Percentiles rank a stretch among this genome's conserved stretches.
Evolutionary conservation across 2,113 vertebrate genomes (phyloP).

Genomic region (Patagioenas fasciata): DNA sequence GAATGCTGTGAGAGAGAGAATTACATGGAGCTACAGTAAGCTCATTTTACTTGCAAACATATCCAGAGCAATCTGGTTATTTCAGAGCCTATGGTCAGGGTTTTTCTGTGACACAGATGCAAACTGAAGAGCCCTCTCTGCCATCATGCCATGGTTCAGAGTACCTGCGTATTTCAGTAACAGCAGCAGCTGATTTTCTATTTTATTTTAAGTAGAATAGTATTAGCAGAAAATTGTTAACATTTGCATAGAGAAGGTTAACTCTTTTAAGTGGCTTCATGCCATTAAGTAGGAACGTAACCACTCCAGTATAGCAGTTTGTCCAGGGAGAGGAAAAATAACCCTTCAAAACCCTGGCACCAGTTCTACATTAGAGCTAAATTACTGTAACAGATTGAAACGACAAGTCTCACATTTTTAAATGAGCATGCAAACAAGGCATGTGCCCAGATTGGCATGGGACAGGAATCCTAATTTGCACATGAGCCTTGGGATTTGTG

Average conservation of each 20-base stretch:
- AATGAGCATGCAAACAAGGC: slow-evolving; percentile 1
- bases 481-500: background rate
- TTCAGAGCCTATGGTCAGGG: background rate
- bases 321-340: slow-evolving; percentile 32
- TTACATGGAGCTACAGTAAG: background rate
- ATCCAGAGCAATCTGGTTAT: background rate
- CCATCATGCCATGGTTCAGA: background rate
- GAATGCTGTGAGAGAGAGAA: background rate
- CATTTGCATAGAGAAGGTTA: slow-evolving; percentile 11
- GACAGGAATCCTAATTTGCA: background rate
- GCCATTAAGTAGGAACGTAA: slow-evolving; percentile 15
- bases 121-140: background rate
- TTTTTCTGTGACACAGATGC: background rate
- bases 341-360: slow-evolving; percentile 24
- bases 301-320: slow-evolving; percentile 1
- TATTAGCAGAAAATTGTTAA: slow-evolving; percentile 29
- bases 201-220: background rate
- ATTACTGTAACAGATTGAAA: slow-evolving; percentile 45
- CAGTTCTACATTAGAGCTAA: background rate
- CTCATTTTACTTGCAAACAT: background rate
- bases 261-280: slow-evolving; percentile 37
- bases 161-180: background rate
- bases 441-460: background rate
- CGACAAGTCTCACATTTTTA: background rate
- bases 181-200: background rate